Conservation (phyloP, 2,113 vertebrate species). For the Hydrochoerus hydrochaeris region DNA sequence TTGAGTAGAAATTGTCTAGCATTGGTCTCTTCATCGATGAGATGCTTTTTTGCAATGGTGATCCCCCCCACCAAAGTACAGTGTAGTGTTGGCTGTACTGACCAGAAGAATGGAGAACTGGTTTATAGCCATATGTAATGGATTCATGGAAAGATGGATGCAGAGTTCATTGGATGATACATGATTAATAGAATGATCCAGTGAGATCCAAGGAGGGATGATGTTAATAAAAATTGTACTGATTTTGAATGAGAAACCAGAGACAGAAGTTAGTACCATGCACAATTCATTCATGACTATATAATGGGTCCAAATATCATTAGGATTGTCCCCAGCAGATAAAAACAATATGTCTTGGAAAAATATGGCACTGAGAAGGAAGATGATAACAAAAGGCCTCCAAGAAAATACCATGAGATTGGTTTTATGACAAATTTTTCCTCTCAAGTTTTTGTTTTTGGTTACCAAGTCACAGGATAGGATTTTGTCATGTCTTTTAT, state of each 20-base stretch:
- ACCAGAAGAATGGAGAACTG: background rate
- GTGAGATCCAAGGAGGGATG: background rate
- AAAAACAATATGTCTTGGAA: background rate
- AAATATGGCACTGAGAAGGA: background rate
- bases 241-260: background rate
- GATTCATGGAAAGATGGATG: background rate
- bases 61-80: background rate
- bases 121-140: background rate
- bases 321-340: background rate
- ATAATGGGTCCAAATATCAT: background rate
- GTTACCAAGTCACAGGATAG: background rate
- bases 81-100: background rate
- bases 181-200: background rate
- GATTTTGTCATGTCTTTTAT: background rate
- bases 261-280: background rate
- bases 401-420: background rate
- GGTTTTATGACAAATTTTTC: background rate
- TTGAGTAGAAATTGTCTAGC: background rate
- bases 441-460: background rate
- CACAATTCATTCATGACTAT: background rate
- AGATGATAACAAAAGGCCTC: background rate
- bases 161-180: background rate
- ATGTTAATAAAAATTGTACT: background rate
- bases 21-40: background rate
- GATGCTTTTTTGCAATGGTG: background rate